Evolutionary conservation across 2,113 vertebrate genomes (phyloP), one percentile per base, ranked within the genome.

Genomic region (Oenanthe oenanthe): DNA sequence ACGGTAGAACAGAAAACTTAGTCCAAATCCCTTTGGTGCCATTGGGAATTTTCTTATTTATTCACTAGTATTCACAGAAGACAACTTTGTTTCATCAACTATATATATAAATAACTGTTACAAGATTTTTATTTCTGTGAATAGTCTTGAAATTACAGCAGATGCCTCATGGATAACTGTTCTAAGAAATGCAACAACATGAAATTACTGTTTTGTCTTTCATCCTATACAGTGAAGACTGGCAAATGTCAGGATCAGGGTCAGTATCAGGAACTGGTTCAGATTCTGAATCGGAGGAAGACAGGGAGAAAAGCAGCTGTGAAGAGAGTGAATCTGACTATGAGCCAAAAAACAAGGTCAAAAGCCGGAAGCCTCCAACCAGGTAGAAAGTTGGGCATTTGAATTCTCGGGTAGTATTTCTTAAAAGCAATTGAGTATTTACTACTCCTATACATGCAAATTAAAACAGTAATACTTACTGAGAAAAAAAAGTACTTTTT

Each of bases 281-380:
- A 7, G 98, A 98, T 66, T 98, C 98, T 24, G 98, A 98, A 91
- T 98, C 98, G 2, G 99, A 99, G 81, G 98, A 98, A 60, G 99
- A 98, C 56, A 96, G 89, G 89, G 97, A 97, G 89, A 98, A 97
- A 98, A 99, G 97, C 88, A 98, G 97, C 89, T 99, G 98, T 81
- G 99, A 99, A n/a, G 99, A 99, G 91, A 99, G 99, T 0, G 99
- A 99, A 75, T 99, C 99, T 66, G 99, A 99, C 97, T 99, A 99
- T 94, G 99, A 99, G 92, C 99, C 99, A 53, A 99, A 99, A 98
- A 99, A 98, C 96, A 99, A 99, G 97, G 98, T 99, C 68, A 99
- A 99, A 97, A 99, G 98, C 97, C 98, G 98, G 91, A 99, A 99
- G 94, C 99, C 98, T 95, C 98, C 98, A 87, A 98, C 98, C 88